These are phyloP conservation scores for Prunella fulvescens DNA, from an alignment of 2,113 vertebrate genomes.

Conservation along the genomic window DNA sequence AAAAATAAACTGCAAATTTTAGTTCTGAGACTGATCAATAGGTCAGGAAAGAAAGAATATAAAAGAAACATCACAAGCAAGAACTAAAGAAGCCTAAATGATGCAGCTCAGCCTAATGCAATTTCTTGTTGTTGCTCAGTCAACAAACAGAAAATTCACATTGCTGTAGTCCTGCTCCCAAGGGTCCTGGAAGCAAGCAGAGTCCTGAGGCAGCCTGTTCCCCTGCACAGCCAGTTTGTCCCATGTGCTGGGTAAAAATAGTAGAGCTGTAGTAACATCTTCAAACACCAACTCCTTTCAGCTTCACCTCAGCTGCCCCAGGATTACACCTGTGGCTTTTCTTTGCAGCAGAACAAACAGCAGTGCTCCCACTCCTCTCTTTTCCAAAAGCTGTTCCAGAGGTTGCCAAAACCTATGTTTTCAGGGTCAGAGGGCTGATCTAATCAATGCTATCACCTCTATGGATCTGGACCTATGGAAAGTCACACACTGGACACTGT, in stretches of 20 bases:
- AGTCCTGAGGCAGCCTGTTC: not conserved
- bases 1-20: not conserved
- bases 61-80: not conserved
- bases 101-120: not conserved
- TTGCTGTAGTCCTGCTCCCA: not conserved
- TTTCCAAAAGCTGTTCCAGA: not conserved
- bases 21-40: not conserved
- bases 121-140: not conserved
- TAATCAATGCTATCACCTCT: not conserved
- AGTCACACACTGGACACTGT: not conserved
- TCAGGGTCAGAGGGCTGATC: not conserved
- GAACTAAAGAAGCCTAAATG: not conserved
- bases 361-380: not conserved
- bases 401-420: not conserved
- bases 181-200: not conserved
- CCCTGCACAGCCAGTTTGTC: not conserved
- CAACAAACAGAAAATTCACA: not conserved
- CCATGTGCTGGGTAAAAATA: not conserved
- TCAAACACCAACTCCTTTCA: not conserved
- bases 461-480: not conserved
- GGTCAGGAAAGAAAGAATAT: not conserved
- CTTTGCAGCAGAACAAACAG: not conserved
- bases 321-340: not conserved
- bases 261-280: not conserved
- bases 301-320: not conserved